Evolutionary conservation across 2,113 vertebrate species (phyloP).

Genomic region (Sapajus apella): DNA sequence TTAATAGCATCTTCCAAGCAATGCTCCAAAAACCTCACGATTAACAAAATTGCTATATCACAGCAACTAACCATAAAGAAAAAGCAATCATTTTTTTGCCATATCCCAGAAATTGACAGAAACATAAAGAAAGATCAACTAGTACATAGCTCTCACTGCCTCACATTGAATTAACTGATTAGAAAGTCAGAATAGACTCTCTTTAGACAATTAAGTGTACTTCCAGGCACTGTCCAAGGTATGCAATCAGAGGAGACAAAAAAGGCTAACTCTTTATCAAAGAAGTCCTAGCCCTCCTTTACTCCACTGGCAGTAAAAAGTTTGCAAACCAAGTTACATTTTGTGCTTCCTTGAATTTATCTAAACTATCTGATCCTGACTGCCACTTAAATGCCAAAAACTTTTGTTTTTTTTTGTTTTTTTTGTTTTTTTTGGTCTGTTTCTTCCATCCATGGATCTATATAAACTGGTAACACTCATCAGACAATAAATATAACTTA

Average conservation of each 20-base stretch:
- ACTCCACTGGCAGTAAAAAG: not conserved
- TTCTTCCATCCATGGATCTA: constrained; percentile 14
- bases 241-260: not conserved
- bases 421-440: not conserved
- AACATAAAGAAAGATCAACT: not conserved
- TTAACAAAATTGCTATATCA: not conserved
- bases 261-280: not conserved
- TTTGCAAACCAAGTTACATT: not conserved
- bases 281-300: not conserved
- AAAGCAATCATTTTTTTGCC: not conserved
- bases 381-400: not conserved
- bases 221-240: not conserved
- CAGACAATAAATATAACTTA: not conserved
- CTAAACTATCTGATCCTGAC: not conserved
- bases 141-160: not conserved
- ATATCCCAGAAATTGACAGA: not conserved
- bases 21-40: constrained; percentile 21
- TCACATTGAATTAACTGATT: not conserved
- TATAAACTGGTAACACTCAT: not conserved
- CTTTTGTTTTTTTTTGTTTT: constrained; percentile 19
- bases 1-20: constrained; percentile 8
- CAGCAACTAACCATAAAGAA: not conserved
- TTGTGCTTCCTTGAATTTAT: not conserved
- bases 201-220: not conserved
- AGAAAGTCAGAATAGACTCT: not conserved